Evolutionary conservation across 2,888 invertebrate species (phyloP).

Genomic region (Microctonus brassicae): DNA sequence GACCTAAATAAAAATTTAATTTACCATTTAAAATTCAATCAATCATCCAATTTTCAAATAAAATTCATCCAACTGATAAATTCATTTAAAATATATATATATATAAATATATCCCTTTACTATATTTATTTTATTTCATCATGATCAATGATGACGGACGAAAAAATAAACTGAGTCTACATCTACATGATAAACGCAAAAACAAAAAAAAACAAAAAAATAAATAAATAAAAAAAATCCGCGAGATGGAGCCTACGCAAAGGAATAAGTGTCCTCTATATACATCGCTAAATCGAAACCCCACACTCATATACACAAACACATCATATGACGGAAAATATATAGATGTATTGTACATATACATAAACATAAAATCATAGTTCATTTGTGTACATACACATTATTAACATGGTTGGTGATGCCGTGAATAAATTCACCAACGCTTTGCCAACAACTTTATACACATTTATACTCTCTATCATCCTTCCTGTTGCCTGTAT

Average conservation of each 20-base stretch:
- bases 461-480: background rate
- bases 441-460: background rate
- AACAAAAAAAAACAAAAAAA: background rate
- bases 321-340: background rate
- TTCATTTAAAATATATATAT: background rate
- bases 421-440: background rate
- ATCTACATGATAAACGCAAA: background rate
- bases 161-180: no score
- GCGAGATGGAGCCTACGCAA: slow-evolving; percentile 2
- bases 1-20: no score
- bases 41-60: background rate
- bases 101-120: no score
- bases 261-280: background rate
- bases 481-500: background rate
- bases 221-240: slow-evolving; percentile 5
- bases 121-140: background rate
- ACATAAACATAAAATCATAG: no score
- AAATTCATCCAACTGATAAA: background rate
- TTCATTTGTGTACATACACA: background rate
- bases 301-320: background rate
- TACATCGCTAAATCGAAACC: background rate
- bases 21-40: background rate
- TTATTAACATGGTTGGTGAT: background rate
- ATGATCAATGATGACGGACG: background rate
- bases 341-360: background rate